Base-by-base conservation (phyloP, 2,797 vertebrate species). In the Discoglossus pictus region DNA sequence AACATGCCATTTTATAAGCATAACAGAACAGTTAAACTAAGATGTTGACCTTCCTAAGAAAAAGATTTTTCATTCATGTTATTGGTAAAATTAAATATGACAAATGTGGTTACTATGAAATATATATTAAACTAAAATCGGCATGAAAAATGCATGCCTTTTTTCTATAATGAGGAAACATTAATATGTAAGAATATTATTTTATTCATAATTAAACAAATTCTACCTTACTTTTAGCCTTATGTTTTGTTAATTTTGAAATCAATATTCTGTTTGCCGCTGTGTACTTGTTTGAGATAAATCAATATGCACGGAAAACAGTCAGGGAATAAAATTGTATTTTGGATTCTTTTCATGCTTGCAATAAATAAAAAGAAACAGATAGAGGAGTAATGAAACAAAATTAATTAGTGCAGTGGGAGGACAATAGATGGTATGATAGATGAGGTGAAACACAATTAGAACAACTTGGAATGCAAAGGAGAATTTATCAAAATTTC, bases 341-440 rank as follows among this genome's bases (percentile, higher is more conserved):
- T 65, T 47, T 6, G 35, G 55, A 46, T 65, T 55, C 52, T 36
- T 65, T 56, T 56, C 63, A 65, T 65, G 51, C n/a, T n/a, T n/a
- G 3, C 34, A 27, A 38, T 47, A 65, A 56, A 46, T 13, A 11
- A 13, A 48, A 51, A 62, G 36, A 15, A 20, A 6, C 35, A 31
- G 27, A 65, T 38, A 34, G 40, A 24, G 23, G 52, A 31, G 31
- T 27, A 65, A 56, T 65, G 51, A 65, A 65, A 18, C 63, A 65
- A 65, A 55, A 65, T 65, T 55, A 65, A 65, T 65, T 65, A 65
- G 42, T 48, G 25, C 40, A 65, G 34, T 46, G 52, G 42, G 34
- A 36, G 27, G 40, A 38, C 62, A 55, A 55, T 65, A 65, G 50
- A 53, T 55, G 40, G 40, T 36, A 38, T 55, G 50, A 54, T 53